A percentile compares a stretch with the other conserved stretches of the same genome.
phyloP scores from a whole-genome alignment of 1,140 invertebrate genomes.

The Drosophila sturtevanti region DNA sequence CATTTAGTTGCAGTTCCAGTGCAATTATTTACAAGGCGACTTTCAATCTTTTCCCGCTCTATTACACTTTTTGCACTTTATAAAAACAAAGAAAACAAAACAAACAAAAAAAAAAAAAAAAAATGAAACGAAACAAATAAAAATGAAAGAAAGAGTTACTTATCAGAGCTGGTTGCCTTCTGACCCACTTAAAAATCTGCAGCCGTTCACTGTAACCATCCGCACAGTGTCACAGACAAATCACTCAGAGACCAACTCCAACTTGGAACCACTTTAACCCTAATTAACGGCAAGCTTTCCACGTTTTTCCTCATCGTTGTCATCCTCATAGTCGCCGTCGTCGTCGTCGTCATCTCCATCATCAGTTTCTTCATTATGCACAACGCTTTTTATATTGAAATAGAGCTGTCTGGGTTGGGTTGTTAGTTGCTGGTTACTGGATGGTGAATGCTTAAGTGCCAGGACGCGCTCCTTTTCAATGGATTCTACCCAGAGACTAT shows the following conservation, averaged over 20 bases:
- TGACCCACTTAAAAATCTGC: not conserved
- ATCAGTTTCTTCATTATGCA: constrained; percentile 51
- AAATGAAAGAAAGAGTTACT: not conserved
- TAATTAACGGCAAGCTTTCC: constrained; percentile 60
- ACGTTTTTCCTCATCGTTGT: constrained; percentile 14
- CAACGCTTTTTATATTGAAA: constrained; percentile 29
- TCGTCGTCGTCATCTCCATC: not conserved
- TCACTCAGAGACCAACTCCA: constrained; percentile 23
- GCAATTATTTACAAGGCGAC: not conserved
- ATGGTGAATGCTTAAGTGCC: constrained; percentile 19
- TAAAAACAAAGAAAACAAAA: not conserved
- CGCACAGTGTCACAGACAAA: constrained; percentile 22
- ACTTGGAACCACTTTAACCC: constrained; percentile 49
- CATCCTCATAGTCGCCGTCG: not conserved
- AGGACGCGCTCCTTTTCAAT: constrained; percentile 44
- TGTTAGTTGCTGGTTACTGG: not conserved
- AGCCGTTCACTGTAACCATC: not conserved
- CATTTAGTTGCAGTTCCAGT: not conserved
- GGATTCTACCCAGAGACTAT: constrained; percentile 5
- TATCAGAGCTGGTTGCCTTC: not conserved
- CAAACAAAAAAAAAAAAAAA: not conserved
- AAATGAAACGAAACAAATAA: not conserved
- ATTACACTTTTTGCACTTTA: not conserved
- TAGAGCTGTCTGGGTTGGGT: constrained; percentile 9
- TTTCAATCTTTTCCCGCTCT: not conserved